Base-by-base conservation (phyloP, 2,113 vertebrate genomes). In the Tor tambroides region DNA sequence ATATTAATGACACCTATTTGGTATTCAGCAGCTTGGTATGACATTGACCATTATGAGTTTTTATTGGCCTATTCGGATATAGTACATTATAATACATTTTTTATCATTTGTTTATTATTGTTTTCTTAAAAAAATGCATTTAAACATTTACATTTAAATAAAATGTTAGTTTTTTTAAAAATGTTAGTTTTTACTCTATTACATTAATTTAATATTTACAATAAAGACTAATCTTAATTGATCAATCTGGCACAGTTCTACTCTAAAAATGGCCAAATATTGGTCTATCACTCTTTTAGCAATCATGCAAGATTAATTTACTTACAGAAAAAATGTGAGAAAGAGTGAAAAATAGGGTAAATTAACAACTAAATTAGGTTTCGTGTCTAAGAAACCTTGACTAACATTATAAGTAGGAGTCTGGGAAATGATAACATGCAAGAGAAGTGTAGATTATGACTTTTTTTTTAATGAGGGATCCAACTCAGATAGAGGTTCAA, bases 351-450 rank as follows among this genome's bases (percentile, higher is more conserved):
- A 67, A 67, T 15, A 6, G 6, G 2, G 15, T 17, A 46, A 43
- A 43, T 43, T 10, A 71, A 71, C 19, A 71, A 71, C 17, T 23
- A 71, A 71, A 23, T 72, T 21, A 71, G 65, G 2, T 69, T 32
- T 71, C 32, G 15, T 6, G 28, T 69, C 2, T 19, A 72, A 74
- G 10, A 43, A 75, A 75, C 72, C 38, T 43, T 75, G 72, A 75
- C 23, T 43, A 43, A 43, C 9, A n/a, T 75, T 75, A 75, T 75
- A 75, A 46, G 38, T 75, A 41, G 72, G 23, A 75, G 23, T 75
- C 23, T 0, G 9, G 38, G 71, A 14, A 72, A 71, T 21, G 12
- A 72, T 11, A 72, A 12, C 35, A 41, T 71, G 17, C 30, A 71
- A 71, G 71, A 43, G 21, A 74, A 74, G 35, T 41, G 19, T n/a